Base-by-base conservation (phyloP, 2,113 vertebrate genomes). In the Sceloporus undulatus region DNA sequence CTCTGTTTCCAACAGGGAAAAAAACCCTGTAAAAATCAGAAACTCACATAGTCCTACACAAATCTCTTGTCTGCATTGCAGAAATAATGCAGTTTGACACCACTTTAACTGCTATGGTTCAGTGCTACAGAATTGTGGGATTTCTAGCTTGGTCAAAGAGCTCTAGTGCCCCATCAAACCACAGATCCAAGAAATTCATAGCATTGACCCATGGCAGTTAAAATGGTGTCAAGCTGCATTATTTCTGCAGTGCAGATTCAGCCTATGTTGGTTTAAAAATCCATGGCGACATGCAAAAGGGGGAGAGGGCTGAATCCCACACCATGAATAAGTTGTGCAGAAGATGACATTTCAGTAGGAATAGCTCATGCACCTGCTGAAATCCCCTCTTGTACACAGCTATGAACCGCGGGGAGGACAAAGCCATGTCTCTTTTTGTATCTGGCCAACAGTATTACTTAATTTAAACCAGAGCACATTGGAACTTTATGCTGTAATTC, bases 381-480 rank as follows among this genome's bases (percentile, higher is more conserved):
- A 48, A 21, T 52, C 48, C 14, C 65, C 14, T 71, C 42, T 40
- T 83, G 48, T 5, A 71, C 65, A 70, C 42, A 70, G 40, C 68
- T 52, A 52, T 83, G 70, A n/a, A 83, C 29, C 38, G 23, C 66
- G 19, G 48, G 48, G 38, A 83, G 40, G 34, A 48, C 68, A 29
- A 27, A 82, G 40, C 68, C 68, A 21, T 70, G 81, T 83, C 81
- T 14, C 48, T 42, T 29, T 71, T 83, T 71, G 42, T 14, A 83
- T 83, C 66, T 83, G 68, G 66, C 27, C 71, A 77, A 65, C 62
- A 62, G 54, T 9, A 59, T 23, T 74, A 34, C 34, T 56, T 59
- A 85, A 74, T 85, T 75, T 75, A 79, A 56, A 81, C 56, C 79
- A 81, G 79, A n/a, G 3, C 84, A 42, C 74, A 85, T 62, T 59